phyloP scores from a whole-genome alignment of 2,797 vertebrate species.

The Leptatherina wallacei region DNA sequence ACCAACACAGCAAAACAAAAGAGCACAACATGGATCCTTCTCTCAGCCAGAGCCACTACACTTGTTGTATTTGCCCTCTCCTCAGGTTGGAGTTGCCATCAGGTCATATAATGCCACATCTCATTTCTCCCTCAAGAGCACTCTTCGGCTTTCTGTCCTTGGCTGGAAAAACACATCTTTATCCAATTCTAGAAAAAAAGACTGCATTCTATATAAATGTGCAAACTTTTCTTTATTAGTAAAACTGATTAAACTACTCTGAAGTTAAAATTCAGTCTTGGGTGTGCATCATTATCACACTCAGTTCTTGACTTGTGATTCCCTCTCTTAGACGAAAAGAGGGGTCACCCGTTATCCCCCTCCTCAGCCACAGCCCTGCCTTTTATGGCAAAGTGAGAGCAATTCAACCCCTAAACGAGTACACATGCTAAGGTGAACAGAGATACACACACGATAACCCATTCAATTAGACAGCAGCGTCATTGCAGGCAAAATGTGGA shows the following conservation, averaged over 20 bases:
- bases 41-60: slow-evolving; percentile 61
- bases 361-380: slow-evolving; percentile 48
- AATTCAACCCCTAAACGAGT: slow-evolving; percentile 74
- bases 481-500: slow-evolving; percentile 63
- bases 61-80: slow-evolving; percentile 74
- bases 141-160: slow-evolving; percentile 59
- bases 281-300: slow-evolving; percentile 60
- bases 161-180: slow-evolving; percentile 61
- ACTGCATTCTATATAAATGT: not conserved
- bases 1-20: slow-evolving; percentile 76
- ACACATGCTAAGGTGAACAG: slow-evolving; percentile 79
- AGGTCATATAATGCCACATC: slow-evolving; percentile 74
- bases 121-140: slow-evolving; percentile 72
- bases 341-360: slow-evolving; percentile 73
- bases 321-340: slow-evolving; percentile 70
- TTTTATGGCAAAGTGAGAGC: slow-evolving; percentile 70
- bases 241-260: not conserved
- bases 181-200: not conserved
- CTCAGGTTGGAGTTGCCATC: slow-evolving; percentile 65
- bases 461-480: slow-evolving; percentile 70
- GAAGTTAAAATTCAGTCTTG: slow-evolving; percentile 18
- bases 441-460: slow-evolving; percentile 77
- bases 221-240: not conserved
- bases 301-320: slow-evolving; percentile 77
- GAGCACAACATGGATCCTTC: slow-evolving; percentile 74